Percentiles rank a stretch among this genome's conserved stretches.
phyloP scores from a whole-genome alignment of 2,888 invertebrate species.

The Anticlea derivata region DNA sequence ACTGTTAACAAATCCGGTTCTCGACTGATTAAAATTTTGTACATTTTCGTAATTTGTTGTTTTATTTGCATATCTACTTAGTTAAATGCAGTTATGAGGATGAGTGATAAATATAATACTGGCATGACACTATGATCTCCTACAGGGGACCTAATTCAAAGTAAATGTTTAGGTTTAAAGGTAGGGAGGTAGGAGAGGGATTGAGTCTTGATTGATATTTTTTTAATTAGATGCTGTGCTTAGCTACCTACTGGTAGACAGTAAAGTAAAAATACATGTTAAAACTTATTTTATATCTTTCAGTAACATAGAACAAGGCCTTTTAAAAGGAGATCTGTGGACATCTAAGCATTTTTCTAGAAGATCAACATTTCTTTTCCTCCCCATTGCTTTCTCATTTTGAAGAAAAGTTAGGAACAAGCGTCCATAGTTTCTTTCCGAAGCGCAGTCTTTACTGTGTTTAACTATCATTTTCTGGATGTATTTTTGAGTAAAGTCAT shows the following conservation, averaged over 20 bases:
- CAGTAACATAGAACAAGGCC: conserved; percentile 54
- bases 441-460: conserved; percentile 38
- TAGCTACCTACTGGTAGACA: no score
- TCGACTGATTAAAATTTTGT: conserved; percentile 62
- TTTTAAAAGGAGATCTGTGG: conserved; percentile 61
- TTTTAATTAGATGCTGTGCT: no score
- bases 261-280: no score
- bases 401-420: conserved; percentile 57
- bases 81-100: neutral
- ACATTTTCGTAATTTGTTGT: conserved; percentile 25
- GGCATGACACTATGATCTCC: no score
- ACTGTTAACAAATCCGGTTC: conserved; percentile 55
- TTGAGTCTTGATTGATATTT: no score
- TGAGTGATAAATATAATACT: no score
- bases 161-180: no score
- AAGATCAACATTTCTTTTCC: conserved; percentile 16
- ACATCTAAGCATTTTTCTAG: conserved; percentile 51
- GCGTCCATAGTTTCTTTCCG: conserved; percentile 59
- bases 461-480: conserved; percentile 45
- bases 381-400: conserved; percentile 40
- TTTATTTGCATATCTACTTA: conserved; percentile 18
- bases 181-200: no score
- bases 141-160: no score
- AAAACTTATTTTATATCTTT: no score
- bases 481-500: conserved; percentile 47